Base-by-base conservation (phyloP, 2,113 vertebrate genomes). In the Neogobius melanostomus region DNA sequence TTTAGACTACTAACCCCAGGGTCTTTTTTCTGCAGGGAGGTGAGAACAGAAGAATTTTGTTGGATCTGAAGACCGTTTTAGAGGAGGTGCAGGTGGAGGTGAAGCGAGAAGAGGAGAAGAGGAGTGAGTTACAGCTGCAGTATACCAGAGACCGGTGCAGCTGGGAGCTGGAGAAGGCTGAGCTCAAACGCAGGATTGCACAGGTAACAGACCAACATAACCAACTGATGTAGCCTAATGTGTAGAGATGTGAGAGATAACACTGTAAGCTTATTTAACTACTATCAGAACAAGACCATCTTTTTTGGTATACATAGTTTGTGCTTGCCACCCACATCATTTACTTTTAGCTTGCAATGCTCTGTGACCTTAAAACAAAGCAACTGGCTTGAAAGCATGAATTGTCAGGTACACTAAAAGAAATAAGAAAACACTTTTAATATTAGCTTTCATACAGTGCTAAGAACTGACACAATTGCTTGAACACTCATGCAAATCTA, bases 101-200 rank as follows among this genome's bases (percentile, higher is more conserved):
- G 76, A 93, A 87, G 84, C 84, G 68, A 74, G 90, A 93, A 74
- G 90, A 91, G 67, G 83, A 90, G 85, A 92, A 88, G 85, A 86
- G 88, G 80, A 88, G 66, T 2, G 89, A 87, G 14, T 89, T 94
- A 9, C 90, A 87, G 75, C 86, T 92, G 87, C 92, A 90, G 79
- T 93, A 91, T 82, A 93, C 87, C 42, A 87, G 81, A 85, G 90
- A 91, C 82, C 89, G 85, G 65, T 85, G 85, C 74, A 88, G 89
- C 15, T 93, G 93, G 93, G 89, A 95, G 21, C 74, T 89, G 79
- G 92, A 94, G 86, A 90, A 85, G 81, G 82, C 89, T 47, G 88
- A 93, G 56, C 87, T 94, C 56, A 90, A 93, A 64, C 88, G 88
- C 75, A 80, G 88, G 64, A 81, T 93, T 79, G 84, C 81, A 11